phyloP scores from a whole-genome alignment of 2,113 vertebrate genomes.

The Lampris incognitus region DNA sequence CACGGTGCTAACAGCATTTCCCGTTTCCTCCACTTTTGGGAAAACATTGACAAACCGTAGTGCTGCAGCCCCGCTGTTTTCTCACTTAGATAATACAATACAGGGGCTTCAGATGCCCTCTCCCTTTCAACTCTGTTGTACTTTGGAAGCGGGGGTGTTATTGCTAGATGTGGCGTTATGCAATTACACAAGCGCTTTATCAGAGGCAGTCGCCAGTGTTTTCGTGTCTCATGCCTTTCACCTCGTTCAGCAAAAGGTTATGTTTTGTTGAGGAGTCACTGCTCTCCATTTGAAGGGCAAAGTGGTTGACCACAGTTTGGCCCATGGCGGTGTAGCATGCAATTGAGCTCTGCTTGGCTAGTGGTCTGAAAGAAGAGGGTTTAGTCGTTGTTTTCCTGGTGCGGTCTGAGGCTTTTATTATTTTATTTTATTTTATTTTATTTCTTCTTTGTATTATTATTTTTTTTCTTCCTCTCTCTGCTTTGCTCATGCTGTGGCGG shows the following conservation, averaged over 20 bases:
- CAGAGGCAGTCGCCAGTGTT: slow-evolving; percentile 51
- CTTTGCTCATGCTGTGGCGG: slow-evolving; percentile 51
- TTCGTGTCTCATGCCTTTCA: slow-evolving; percentile 63
- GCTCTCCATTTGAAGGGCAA: slow-evolving; percentile 68
- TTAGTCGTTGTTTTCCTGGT: slow-evolving; percentile 75
- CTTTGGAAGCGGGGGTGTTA: slow-evolving; percentile 53
- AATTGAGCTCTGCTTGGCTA: slow-evolving; percentile 73
- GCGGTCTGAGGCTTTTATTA: slow-evolving; percentile 59
- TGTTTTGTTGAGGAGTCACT: slow-evolving; percentile 64
- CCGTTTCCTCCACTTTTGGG: slow-evolving; percentile 58
- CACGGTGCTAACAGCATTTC: slow-evolving; percentile 49
- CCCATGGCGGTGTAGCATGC: slow-evolving; percentile 75
- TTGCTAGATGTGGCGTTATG: slow-evolving; percentile 56
- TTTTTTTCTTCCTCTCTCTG: slow-evolving; percentile 9
- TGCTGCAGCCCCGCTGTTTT: slow-evolving; percentile 41
- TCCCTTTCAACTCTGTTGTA: slow-evolving; percentile 57
- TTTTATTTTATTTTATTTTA: not conserved
- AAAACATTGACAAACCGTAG: slow-evolving; percentile 53
- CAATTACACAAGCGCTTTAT: slow-evolving; percentile 55
- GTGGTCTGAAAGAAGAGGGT: slow-evolving; percentile 70
- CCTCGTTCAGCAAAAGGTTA: slow-evolving; percentile 61
- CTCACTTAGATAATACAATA: slow-evolving; percentile 45
- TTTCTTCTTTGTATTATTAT: slow-evolving; percentile 29
- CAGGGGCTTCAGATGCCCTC: slow-evolving; percentile 48
- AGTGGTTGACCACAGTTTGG: slow-evolving; percentile 76